These are phyloP conservation scores for Pagetopsis macropterus DNA, from an alignment of 2,797 vertebrate genomes.

Conservation along the genomic window DNA sequence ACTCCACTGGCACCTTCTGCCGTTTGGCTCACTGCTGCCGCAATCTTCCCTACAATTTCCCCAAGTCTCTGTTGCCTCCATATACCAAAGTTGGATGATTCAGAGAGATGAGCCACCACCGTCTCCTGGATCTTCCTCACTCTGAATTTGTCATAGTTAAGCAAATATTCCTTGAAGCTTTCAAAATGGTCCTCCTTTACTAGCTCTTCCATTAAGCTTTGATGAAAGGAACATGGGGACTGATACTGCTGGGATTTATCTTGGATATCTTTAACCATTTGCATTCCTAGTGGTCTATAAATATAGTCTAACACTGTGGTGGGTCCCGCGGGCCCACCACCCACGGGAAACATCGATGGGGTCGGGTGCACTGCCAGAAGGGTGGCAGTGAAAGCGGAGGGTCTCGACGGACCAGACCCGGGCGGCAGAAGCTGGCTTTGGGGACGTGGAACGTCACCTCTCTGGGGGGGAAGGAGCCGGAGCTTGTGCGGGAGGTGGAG, in stretches of 20 bases:
- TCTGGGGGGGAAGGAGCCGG: too few species aligned
- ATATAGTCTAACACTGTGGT: constrained; percentile 73
- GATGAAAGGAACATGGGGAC: constrained; percentile 70
- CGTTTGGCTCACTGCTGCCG: constrained; percentile 64
- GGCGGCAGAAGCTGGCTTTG: too few species aligned
- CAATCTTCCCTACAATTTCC: constrained; percentile 73
- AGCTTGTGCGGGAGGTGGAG: too few species aligned
- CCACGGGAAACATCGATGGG: too few species aligned
- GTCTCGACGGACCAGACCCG: too few species aligned
- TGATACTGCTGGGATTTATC: constrained; percentile 48
- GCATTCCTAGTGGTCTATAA: constrained; percentile 64
- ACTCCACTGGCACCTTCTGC: constrained; percentile 48
- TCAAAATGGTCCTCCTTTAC: constrained; percentile 76
- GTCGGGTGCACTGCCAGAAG: too few species aligned
- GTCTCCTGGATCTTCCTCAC: constrained; percentile 67
- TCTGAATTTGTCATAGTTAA: constrained; percentile 66
- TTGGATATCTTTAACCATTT: constrained; percentile 71
- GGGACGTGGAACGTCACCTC: too few species aligned
- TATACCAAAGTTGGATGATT: constrained; percentile 51
- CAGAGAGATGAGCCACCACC: constrained; percentile 65
- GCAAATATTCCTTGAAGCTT: constrained; percentile 73
- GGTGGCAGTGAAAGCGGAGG: too few species aligned
- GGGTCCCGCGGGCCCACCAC: too few species aligned
- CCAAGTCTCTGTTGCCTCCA: constrained; percentile 71
- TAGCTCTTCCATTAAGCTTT: constrained; percentile 73